Evolutionary conservation across 2,888 invertebrate genomes (phyloP).

Genomic region (Caenorhabditis macrosperma): DNA sequence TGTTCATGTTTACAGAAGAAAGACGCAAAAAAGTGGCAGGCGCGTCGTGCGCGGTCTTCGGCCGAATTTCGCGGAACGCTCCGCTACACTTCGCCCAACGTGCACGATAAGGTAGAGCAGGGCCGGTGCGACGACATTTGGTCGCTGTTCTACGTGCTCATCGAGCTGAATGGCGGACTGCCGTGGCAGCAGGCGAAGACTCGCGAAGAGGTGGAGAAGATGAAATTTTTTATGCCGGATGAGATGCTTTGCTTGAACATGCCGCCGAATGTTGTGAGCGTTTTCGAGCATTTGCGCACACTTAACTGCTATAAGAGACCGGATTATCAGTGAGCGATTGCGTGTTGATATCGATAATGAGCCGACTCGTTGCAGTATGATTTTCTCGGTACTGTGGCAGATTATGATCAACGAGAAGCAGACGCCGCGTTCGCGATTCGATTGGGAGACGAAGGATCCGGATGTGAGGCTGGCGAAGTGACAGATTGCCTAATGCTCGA

Average conservation of each 20-base stretch:
- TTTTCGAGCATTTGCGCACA: conserved; percentile 60
- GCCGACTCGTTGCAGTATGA: conserved; percentile 27
- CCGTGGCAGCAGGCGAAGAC: conserved; percentile 73
- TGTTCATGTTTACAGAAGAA: background rate
- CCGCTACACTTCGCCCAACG: conserved; percentile 73
- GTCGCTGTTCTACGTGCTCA: conserved; percentile 65
- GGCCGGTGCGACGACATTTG: conserved; percentile 60
- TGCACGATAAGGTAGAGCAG: conserved; percentile 71
- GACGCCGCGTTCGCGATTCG: conserved; percentile 27
- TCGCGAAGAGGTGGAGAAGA: conserved; percentile 58
- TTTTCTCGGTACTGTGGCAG: conserved; percentile 48
- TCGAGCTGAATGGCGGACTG: conserved; percentile 84
- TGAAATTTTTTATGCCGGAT: conserved; percentile 66
- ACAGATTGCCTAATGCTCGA: background rate
- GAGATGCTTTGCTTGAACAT: conserved; percentile 69
- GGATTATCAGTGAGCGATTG: conserved; percentile 60
- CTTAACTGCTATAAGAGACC: conserved; percentile 70
- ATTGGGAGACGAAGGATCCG: conserved; percentile 48
- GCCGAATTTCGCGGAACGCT: conserved; percentile 77
- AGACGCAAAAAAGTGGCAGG: conserved; percentile 1
- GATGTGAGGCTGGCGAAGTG: too few species aligned
- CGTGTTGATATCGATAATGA: background rate
- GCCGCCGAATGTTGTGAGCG: conserved; percentile 52
- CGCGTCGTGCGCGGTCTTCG: conserved; percentile 68
- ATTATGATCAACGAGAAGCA: conserved; percentile 45